A percentile compares a stretch with the other conserved stretches of the same genome.
These are phyloP conservation scores for Heteractis magnifica DNA, from an alignment of 92 coral and sea anemone genomes.

Conservation along the genomic window DNA sequence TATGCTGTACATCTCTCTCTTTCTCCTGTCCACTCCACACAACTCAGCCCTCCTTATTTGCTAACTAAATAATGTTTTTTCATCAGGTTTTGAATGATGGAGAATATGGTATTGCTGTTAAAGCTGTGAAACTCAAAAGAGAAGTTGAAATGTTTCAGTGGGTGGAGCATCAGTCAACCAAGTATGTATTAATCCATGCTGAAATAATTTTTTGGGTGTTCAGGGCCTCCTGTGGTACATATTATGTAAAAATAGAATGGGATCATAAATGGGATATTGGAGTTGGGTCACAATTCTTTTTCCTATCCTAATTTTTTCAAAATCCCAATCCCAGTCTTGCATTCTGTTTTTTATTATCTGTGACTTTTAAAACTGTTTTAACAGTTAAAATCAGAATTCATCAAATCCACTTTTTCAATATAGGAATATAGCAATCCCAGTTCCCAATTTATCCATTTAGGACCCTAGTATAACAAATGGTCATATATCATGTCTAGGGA, in stretches of 20 bases:
- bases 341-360: no score
- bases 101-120: constrained; percentile 81
- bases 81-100: constrained; percentile 74
- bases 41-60: not conserved
- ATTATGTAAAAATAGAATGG: no score
- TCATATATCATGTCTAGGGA: constrained; percentile 49
- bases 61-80: not conserved
- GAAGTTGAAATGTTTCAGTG: constrained; percentile 96
- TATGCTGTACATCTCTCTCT: not conserved
- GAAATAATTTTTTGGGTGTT: not conserved
- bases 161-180: constrained; percentile 86
- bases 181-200: constrained; percentile 35
- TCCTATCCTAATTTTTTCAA: no score
- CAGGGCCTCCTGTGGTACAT: not conserved
- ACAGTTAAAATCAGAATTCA: no score
- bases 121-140: constrained; percentile 83
- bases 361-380: no score
- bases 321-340: no score
- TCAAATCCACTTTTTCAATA: no score
- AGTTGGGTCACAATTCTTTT: no score
- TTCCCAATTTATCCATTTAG: no score
- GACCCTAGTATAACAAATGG: no score
- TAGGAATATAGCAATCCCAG: no score
- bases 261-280: no score
- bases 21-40: not conserved